Evolutionary conservation across 2,113 vertebrate species (phyloP), one percentile per base, ranked within the genome.

Genomic region (Ictalurus punctatus): DNA sequence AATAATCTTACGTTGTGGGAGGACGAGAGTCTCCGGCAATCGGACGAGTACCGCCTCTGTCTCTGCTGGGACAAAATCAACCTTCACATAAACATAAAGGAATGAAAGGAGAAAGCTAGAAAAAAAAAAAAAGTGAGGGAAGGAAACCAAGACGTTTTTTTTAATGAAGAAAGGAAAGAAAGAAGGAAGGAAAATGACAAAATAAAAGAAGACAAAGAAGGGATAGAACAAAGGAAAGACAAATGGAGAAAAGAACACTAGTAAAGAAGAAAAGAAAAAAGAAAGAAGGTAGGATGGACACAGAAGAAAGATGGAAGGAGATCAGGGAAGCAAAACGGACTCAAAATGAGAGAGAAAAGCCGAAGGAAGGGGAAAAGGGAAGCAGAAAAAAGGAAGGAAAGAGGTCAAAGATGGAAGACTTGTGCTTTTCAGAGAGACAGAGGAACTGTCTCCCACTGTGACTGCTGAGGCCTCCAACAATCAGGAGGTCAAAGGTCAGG

Each of bases 61-160:
- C 80, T 95, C 95, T 95, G 95, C 94, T 94, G 94, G 93, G 91
- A 96, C 90, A 96, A 92, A 95, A 93, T 92, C 92, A 88, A 90
- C 83, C 74, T 91, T 93, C 92, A 89, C 59, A 63, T 63, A 87
- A 88, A 90, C 88, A 44, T 30, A 85, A 71, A 85, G 10, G 21
- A 17, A 71, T 25, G 12, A 48, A 54, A 3, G 30, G 23, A 44
- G 6, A 58, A 59, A 59, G 21, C 54, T 44, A 7, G 40, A 19
- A 3, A 12, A 23, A 30, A 65, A 12, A 61, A 52, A 52, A 48
- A 52, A 52, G 48, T 52, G 48, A 12, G 48, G 19, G 21, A 34
- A 83, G 90, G 78, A 80, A 48, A 48, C 6, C 6, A 48, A 48
- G 44, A 7, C 0, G 2, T 2, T 40, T 48, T 48, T 44, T 48